phyloP scores from a whole-genome alignment of 2,113 vertebrate genomes.

The Varanus komodoensis region DNA sequence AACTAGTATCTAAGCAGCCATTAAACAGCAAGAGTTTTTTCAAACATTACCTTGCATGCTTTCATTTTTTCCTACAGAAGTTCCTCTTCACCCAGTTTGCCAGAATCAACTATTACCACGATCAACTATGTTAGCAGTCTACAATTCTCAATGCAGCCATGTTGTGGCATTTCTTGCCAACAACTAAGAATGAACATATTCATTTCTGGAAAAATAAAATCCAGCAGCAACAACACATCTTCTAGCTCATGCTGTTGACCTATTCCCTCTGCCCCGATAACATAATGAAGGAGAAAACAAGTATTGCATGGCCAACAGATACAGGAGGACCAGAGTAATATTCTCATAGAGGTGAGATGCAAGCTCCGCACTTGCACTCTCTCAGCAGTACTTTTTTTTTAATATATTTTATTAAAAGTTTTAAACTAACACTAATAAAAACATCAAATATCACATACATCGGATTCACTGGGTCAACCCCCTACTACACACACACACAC shows the following conservation, averaged over 20 bases:
- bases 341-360: background rate
- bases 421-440: no score
- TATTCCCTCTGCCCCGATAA: background rate
- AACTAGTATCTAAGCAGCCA: conserved; percentile 40
- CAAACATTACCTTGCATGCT: conserved; percentile 46
- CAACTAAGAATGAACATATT: conserved; percentile 27
- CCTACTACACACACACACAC: no score
- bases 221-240: background rate
- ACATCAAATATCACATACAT: no score
- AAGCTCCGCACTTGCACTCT: background rate
- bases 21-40: conserved; percentile 23
- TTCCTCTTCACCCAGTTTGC: conserved; percentile 34
- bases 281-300: background rate
- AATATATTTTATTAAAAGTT: no score
- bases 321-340: background rate
- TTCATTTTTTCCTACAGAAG: conserved; percentile 57
- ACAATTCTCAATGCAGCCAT: background rate
- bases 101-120: conserved; percentile 10
- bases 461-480: no score
- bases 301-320: background rate
- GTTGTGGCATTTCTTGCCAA: background rate
- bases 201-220: conserved; percentile 23
- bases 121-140: background rate
- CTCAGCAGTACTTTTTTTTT: background rate
- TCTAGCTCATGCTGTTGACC: background rate